Conservation (phyloP, 2,888 invertebrate genomes). For the Sthenelais limicola region DNA sequence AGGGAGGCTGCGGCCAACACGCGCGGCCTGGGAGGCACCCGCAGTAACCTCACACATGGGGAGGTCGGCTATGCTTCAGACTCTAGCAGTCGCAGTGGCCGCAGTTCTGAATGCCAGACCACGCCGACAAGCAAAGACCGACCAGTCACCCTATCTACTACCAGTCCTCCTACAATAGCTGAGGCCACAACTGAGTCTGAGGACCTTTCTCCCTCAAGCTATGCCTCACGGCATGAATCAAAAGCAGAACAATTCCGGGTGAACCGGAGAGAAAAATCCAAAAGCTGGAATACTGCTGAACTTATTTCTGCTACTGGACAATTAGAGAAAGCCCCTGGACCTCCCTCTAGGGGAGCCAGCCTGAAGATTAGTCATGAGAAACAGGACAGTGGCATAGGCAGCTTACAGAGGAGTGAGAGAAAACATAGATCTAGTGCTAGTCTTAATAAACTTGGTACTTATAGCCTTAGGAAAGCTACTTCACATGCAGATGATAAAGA, state of each 20-base stretch:
- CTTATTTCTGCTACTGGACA: background rate
- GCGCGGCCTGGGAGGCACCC: too few species aligned
- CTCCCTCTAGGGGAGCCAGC: background rate
- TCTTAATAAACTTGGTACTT: slow-evolving; percentile 12
- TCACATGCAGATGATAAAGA: background rate
- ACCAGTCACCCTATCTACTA: too few species aligned
- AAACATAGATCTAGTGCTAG: background rate
- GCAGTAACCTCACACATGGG: too few species aligned
- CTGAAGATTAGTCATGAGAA: slow-evolving; percentile 21
- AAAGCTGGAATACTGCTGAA: slow-evolving; percentile 33
- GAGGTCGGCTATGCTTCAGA: slow-evolving; percentile 12
- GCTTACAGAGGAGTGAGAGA: slow-evolving; percentile 1
- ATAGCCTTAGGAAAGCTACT: background rate
- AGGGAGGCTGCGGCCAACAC: too few species aligned
- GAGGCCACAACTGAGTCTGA: too few species aligned
- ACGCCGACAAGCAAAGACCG: background rate
- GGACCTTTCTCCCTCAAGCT: too few species aligned
- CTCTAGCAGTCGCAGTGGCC: background rate
- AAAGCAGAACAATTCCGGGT: slow-evolving; percentile 23
- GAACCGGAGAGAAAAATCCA: slow-evolving; percentile 24
- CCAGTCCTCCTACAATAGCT: background rate
- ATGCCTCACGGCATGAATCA: too few species aligned
- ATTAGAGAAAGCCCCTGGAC: background rate
- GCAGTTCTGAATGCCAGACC: background rate
- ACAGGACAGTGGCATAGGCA: slow-evolving; percentile 26